phyloP scores from a whole-genome alignment of 2,888 invertebrate species.

The Halictus ligatus region DNA sequence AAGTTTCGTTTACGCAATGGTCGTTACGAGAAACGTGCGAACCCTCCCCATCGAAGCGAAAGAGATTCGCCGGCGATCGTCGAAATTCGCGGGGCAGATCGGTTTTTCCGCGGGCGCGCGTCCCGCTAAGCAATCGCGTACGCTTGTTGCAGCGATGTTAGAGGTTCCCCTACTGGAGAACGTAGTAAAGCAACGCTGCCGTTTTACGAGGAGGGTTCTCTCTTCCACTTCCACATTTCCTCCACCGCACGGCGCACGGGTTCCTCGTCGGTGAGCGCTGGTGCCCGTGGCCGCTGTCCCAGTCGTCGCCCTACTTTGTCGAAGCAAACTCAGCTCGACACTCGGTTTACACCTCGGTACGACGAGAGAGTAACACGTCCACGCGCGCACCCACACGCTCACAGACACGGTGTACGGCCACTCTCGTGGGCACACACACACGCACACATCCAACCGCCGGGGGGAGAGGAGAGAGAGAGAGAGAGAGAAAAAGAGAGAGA shows the following conservation, averaged over 20 bases:
- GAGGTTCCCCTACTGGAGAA: conserved; percentile 78
- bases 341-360: conserved; percentile 73
- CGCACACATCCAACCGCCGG: conserved; percentile 7
- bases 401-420: conserved; percentile 15
- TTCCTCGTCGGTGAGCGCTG: conserved; percentile 80
- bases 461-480: neutral
- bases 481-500: neutral
- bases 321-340: conserved; percentile 80
- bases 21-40: too few relatives aligned
- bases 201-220: conserved; percentile 74
- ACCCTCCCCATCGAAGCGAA: too few relatives aligned
- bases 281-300: conserved; percentile 83
- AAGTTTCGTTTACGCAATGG: neutral
- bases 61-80: neutral
- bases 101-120: conserved; percentile 41
- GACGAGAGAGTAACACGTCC: conserved; percentile 60
- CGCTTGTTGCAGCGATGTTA: conserved; percentile 69
- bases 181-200: conserved; percentile 71
- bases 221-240: conserved; percentile 78
- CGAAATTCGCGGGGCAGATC: neutral
- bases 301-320: conserved; percentile 84
- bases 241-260: conserved; percentile 76
- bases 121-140: conserved; percentile 58
- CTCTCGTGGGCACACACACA: conserved; percentile 2
- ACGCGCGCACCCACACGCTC: conserved; percentile 35